These are phyloP conservation scores for Neogale vison DNA, from an alignment of 2,113 vertebrate genomes.

Conservation along the genomic window DNA sequence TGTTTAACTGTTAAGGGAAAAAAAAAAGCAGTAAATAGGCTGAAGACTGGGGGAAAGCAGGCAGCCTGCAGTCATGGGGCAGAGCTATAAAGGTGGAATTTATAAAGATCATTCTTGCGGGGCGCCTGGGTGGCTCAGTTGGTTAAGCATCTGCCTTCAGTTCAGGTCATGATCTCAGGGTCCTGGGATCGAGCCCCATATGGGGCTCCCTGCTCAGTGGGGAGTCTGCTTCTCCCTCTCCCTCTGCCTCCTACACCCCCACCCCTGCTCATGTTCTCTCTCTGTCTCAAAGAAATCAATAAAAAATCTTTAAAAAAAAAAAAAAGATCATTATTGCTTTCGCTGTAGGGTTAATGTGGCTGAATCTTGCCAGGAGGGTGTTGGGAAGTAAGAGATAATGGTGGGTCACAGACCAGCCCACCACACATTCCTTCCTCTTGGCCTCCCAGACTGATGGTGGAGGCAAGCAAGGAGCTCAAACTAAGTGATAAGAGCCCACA, in stretches of 20 bases:
- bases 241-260: not conserved
- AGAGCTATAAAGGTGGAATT: not conserved
- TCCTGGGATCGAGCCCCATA: not conserved
- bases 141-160: not conserved
- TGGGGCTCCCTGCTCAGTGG: not conserved
- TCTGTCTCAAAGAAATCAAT: not conserved
- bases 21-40: no score
- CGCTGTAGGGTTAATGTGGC: not conserved
- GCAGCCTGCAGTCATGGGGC: accelerated
- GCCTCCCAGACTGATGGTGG: no score
- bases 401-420: not conserved
- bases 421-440: not conserved
- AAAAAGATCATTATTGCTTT: not conserved
- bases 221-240: not conserved
- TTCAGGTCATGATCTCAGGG: not conserved
- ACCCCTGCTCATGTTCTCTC: not conserved
- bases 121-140: not conserved
- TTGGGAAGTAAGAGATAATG: not conserved
- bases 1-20: not conserved
- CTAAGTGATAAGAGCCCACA: not conserved
- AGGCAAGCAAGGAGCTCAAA: not conserved
- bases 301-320: not conserved
- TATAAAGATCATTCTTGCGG: no score
- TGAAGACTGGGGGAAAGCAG: not conserved
- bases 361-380: not conserved